These are phyloP conservation scores for Poeciliopsis paucimaculata DNA, from an alignment of 2,797 vertebrate genomes.

Conservation along the genomic window DNA sequence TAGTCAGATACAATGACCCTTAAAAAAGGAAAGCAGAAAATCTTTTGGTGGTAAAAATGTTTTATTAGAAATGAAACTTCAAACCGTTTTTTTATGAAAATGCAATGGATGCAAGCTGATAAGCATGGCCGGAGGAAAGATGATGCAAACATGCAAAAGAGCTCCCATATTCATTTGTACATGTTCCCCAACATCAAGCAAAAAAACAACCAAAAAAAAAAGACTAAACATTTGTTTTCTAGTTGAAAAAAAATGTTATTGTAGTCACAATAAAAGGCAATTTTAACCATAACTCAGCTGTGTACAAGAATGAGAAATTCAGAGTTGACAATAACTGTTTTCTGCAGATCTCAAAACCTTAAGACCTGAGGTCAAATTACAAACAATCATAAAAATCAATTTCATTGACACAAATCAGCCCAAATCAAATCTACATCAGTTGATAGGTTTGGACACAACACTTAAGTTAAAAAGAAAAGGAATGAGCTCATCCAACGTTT, in stretches of 20 bases:
- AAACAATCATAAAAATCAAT: background rate
- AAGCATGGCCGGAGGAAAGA: background rate
- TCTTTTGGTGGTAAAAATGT: background rate
- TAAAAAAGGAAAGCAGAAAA: background rate
- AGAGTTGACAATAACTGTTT: background rate
- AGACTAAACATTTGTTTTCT: background rate
- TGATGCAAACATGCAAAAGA: slow-evolving; percentile 4
- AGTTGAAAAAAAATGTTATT: background rate
- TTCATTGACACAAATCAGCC: background rate
- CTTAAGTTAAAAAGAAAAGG: background rate
- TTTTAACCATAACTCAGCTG: background rate
- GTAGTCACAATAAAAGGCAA: background rate
- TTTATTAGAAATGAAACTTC: background rate
- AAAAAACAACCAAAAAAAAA: background rate
- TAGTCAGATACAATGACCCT: background rate
- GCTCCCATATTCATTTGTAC: background rate
- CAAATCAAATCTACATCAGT: background rate
- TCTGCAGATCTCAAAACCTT: no score
- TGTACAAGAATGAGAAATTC: background rate
- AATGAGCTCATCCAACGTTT: background rate
- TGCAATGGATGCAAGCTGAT: background rate
- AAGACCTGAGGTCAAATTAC: background rate
- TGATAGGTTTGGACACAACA: background rate
- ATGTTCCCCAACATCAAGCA: background rate
- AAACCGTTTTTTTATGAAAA: background rate